Conservation (phyloP, 2,888 invertebrate genomes). For the Ligdia adustata region DNA sequence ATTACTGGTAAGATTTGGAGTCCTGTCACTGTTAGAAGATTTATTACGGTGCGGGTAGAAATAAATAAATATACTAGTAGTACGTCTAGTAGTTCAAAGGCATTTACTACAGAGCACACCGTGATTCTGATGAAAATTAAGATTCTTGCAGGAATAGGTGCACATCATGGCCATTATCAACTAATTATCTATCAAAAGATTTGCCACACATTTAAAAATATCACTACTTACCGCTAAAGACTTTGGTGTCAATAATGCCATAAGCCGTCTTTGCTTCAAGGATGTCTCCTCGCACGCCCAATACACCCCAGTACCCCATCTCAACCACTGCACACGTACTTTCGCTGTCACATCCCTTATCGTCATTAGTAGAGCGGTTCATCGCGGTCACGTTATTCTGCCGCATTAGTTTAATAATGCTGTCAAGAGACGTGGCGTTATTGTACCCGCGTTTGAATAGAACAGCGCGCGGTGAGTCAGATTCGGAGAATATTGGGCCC, state of each 20-base stretch:
- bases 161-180: no score
- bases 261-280: conserved; percentile 58
- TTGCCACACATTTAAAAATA: no score
- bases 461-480: conserved; percentile 64
- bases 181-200: no score
- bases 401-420: conserved; percentile 69
- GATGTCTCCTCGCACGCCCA: conserved; percentile 71
- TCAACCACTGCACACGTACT: conserved; percentile 57
- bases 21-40: no score
- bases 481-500: conserved; percentile 66
- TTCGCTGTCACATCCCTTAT: conserved; percentile 48
- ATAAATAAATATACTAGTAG: no score
- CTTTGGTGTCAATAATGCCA: conserved; percentile 84
- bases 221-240: conserved; percentile 72
- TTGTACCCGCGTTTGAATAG: conserved; percentile 64
- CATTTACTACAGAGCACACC: no score
- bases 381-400: conserved; percentile 67
- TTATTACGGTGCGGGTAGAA: no score
- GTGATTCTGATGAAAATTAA: no score
- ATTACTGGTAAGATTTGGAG: no score
- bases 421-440: conserved; percentile 67
- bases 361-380: conserved; percentile 50
- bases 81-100: no score
- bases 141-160: no score
- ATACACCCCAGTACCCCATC: conserved; percentile 58